phyloP scores from a whole-genome alignment of 2,888 invertebrate species.

The Chrysina gloriosa region DNA sequence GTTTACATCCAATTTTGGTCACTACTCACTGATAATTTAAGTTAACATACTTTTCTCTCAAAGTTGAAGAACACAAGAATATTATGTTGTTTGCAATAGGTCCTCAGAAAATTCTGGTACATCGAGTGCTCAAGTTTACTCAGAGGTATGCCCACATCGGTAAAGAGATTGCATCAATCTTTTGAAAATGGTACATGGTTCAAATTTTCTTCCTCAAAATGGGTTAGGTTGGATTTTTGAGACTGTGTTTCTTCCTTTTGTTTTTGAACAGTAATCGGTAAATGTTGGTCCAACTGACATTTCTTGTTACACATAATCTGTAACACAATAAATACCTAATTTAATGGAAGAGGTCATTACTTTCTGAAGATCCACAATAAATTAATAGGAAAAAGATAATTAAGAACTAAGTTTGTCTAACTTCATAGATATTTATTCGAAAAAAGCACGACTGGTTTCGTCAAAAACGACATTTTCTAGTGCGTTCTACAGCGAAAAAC shows the following conservation, averaged over 20 bases:
- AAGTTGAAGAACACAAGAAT: neutral
- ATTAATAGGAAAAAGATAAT: conserved; percentile 3
- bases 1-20: conserved; percentile 1
- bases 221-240: too few relatives aligned
- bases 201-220: neutral
- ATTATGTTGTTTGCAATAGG: neutral
- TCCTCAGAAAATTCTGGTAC: neutral
- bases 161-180: conserved; percentile 1
- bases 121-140: neutral
- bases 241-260: too few relatives aligned
- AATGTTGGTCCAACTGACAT: too few relatives aligned
- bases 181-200: neutral
- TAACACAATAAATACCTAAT: conserved; percentile 9
- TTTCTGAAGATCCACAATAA: conserved; percentile 4
- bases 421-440: conserved; percentile 12
- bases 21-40: neutral
- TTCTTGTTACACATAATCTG: neutral
- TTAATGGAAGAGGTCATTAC: conserved; percentile 5
- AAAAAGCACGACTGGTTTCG: conserved; percentile 5
- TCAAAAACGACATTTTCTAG: conserved; percentile 1
- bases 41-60: neutral
- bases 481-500: conserved; percentile 21
- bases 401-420: conserved; percentile 12
- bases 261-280: too few relatives aligned
- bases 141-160: neutral